Evolutionary conservation across 2,113 vertebrate species (phyloP).

Genomic region (Miniopterus natalensis): DNA sequence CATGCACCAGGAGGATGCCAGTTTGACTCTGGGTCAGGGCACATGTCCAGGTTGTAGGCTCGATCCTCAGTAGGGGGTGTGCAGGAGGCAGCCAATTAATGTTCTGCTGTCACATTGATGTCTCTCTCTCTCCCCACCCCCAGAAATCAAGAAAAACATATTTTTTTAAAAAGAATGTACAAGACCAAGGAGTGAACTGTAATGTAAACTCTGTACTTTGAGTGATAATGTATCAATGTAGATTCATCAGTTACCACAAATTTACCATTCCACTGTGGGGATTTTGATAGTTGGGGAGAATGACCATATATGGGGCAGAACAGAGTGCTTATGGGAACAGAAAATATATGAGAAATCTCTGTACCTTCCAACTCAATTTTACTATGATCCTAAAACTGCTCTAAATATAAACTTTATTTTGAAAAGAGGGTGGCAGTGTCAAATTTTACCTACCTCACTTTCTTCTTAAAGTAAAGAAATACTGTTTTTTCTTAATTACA

Average conservation of each 20-base stretch:
- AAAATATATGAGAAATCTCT: neutral
- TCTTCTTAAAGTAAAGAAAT: conserved; percentile 6
- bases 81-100: too few relatives aligned
- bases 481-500: neutral
- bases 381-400: conserved; percentile 31
- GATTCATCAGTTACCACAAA: neutral
- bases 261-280: neutral
- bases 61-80: too few relatives aligned
- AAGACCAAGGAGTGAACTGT: neutral
- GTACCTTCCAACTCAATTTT: neutral
- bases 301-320: neutral
- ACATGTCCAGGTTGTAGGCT: too few relatives aligned
- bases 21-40: too few relatives aligned
- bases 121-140: too few relatives aligned
- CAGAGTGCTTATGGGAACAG: neutral
- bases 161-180: neutral
- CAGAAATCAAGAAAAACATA: too few relatives aligned
- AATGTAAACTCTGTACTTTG: neutral
- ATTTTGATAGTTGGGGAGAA: neutral
- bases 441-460: conserved; percentile 7
- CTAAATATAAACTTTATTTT: conserved; percentile 50
- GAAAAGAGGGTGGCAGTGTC: neutral
- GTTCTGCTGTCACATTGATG: too few relatives aligned
- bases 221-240: neutral
- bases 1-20: too few relatives aligned